Evolutionary conservation across 1,140 invertebrate genomes (phyloP).

Genomic region (Idris sp.): DNA sequence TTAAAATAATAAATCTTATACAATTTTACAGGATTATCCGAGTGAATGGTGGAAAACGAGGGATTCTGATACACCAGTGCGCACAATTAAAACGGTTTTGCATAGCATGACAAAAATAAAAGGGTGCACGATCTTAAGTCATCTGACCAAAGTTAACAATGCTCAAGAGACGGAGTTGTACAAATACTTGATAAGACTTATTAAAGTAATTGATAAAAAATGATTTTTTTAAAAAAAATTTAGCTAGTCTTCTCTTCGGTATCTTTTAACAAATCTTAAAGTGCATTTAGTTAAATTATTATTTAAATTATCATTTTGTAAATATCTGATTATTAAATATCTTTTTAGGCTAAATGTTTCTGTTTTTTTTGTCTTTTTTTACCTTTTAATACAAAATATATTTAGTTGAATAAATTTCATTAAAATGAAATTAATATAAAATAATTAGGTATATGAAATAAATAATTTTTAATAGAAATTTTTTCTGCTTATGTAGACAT

Average conservation of each 20-base stretch:
- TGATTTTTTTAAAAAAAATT: no score
- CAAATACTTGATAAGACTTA: slow-evolving; percentile 86
- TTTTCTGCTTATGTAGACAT: slow-evolving; percentile 68
- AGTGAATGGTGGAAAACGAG: slow-evolving; percentile 87
- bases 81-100: slow-evolving; percentile 94
- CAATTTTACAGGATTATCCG: slow-evolving; percentile 86
- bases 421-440: no score
- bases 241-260: background rate
- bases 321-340: no score
- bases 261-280: no score
- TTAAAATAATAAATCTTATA: no score
- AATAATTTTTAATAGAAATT: background rate
- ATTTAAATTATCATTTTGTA: no score
- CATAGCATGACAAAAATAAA: slow-evolving; percentile 90
- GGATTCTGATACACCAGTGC: slow-evolving; percentile 86
- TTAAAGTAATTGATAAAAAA: slow-evolving; percentile 80
- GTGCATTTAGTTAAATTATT: no score
- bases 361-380: no score
- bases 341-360: no score
- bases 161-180: slow-evolving; percentile 89
- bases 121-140: slow-evolving; percentile 85
- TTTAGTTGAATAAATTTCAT: no score
- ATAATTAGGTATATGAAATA: no score
- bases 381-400: no score
- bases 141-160: slow-evolving; percentile 88